A percentile compares a stretch with the other conserved stretches of the same genome.
phyloP scores from a whole-genome alignment of 2,797 vertebrate species.

The Peromyscus nudipes region DNA sequence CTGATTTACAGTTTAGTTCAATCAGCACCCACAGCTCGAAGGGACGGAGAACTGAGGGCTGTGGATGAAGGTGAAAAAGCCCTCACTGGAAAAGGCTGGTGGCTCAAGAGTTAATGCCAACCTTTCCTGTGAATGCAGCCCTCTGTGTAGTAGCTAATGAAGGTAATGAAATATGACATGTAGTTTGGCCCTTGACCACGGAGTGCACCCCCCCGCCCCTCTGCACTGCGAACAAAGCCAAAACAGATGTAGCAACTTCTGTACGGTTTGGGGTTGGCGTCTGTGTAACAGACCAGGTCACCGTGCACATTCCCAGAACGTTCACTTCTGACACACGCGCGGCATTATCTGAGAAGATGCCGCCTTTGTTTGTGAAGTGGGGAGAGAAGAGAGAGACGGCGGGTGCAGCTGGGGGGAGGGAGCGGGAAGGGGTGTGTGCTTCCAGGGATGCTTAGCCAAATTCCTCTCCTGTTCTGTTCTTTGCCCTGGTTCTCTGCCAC shows the following conservation, averaged over 20 bases:
- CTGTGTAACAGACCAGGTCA: slow-evolving; percentile 85
- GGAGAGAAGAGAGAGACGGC: background rate
- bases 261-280: slow-evolving; percentile 86
- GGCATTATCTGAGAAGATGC: slow-evolving; percentile 72
- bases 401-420: background rate
- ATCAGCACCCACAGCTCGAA: slow-evolving; percentile 72
- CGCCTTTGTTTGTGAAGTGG: slow-evolving; percentile 64
- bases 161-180: slow-evolving; percentile 92
- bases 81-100: slow-evolving; percentile 75
- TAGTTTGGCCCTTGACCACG: slow-evolving; percentile 91
- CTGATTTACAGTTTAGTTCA: slow-evolving; percentile 78
- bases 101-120: slow-evolving; percentile 86
- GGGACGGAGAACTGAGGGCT: background rate
- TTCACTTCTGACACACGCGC: slow-evolving; percentile 78
- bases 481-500: rapidly evolving
- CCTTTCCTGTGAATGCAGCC: slow-evolving; percentile 85
- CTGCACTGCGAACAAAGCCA: slow-evolving; percentile 89
- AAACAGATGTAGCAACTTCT: slow-evolving; percentile 89
- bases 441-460: background rate
- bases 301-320: slow-evolving; percentile 79
- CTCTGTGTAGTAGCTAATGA: slow-evolving; percentile 90
- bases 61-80: slow-evolving; percentile 72
- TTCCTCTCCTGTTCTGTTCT: background rate
- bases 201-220: slow-evolving; percentile 88
- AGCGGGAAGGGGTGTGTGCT: background rate